These are phyloP conservation scores for Muscicapa adusta DNA, from an alignment of 2,113 vertebrate species.

Conservation along the genomic window DNA sequence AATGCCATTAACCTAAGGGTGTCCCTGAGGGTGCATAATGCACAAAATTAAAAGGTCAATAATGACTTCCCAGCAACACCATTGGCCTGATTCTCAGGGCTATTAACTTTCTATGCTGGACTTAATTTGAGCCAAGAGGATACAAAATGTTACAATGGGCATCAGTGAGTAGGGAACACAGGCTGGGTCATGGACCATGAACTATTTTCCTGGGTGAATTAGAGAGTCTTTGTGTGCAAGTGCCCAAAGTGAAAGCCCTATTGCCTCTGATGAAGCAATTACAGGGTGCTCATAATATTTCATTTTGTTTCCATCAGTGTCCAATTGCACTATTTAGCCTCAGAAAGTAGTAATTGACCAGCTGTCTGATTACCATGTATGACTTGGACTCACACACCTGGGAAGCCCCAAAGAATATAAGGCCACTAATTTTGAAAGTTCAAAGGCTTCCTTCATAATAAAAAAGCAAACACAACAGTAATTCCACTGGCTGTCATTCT, in stretches of 20 bases:
- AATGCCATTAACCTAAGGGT: neutral
- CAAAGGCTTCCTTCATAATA: constrained; percentile 16
- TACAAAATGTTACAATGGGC: neutral
- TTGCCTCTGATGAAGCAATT: neutral
- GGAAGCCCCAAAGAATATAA: neutral
- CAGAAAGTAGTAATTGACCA: neutral
- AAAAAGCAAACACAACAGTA: constrained; percentile 28
- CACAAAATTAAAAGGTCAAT: neutral
- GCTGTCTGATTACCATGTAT: neutral
- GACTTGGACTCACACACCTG: neutral
- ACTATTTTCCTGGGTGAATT: neutral
- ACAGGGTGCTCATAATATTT: neutral
- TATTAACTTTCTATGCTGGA: neutral
- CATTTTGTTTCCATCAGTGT: neutral
- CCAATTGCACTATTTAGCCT: neutral
- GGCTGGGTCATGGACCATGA: neutral
- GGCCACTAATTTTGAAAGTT: neutral
- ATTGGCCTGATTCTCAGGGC: neutral
- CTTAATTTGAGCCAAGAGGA: neutral
- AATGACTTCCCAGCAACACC: neutral
- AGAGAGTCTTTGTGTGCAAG: neutral
- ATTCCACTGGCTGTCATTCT: constrained; percentile 35
- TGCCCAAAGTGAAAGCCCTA: neutral
- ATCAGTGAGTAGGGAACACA: neutral
- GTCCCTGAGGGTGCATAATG: neutral